Evolutionary conservation across 2,113 vertebrate species (phyloP), one percentile per base, ranked within the genome.

Genomic region (Calypte anna): DNA sequence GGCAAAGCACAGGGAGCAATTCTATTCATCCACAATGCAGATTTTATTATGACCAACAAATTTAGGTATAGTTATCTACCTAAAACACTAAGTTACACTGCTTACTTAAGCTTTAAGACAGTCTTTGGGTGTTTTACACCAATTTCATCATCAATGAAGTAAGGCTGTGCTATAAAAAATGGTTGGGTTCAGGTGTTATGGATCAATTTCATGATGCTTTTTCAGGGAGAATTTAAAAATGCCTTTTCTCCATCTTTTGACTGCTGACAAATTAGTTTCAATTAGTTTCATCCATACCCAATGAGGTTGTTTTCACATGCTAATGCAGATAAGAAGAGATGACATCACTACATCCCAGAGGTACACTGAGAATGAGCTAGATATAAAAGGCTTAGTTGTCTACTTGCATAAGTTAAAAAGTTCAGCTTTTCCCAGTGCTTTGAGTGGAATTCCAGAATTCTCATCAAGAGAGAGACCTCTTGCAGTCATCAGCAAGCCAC

Each of bases 271-370:
- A 88, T 72, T 59, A 15, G 36, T 38, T 48, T 62, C 75, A 76
- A 68, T 81, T 70, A 77, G 18, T 86, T 91, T 81, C 44, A 86
- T 53, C 53, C 61, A 57, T 88, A 66, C 9, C 48, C 75, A 54
- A 82, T 55, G 27, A 86, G 28, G 22, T 63, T 73, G 22, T 62
- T 93, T 88, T 69, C 59, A n/a, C 22, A 51, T 6, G 8, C 22
- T 77, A 73, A 58, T 22, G 22, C 25, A 83, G 82, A 79, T 79
- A 89, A 80, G 64, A 94, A 73, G 31, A 88, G 93, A 86, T 67
- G 3, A 33, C 40, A 58, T 28, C 84, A 24, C 57, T 70, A 7
- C 33, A 44, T 59, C 43, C 79, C 75, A 83, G 51, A 90, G 38
- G 53, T 74, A 63, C 9, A 57, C 40, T 63, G 53, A 82, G 63